Evolutionary conservation across 2,888 invertebrate species (phyloP).

Genomic region (Nasonia oneida): DNA sequence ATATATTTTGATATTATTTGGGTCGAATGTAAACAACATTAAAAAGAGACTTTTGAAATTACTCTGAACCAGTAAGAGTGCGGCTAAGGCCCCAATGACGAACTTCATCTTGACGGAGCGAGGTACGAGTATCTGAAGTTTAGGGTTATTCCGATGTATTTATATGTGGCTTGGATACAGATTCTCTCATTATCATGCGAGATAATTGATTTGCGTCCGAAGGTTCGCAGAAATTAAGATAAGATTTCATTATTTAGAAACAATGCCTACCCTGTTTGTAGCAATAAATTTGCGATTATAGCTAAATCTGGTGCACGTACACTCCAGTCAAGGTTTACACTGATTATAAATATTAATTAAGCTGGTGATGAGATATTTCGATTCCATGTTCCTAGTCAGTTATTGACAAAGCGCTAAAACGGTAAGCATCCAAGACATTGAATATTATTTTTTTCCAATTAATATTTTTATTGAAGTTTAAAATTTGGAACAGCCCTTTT

Average conservation of each 20-base stretch:
- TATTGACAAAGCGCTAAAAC: background rate
- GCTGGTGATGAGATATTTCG: background rate
- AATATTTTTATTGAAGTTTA: background rate
- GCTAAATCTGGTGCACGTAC: background rate
- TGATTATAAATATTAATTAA: background rate
- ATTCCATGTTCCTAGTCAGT: background rate
- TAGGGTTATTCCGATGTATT: background rate
- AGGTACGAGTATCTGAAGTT: background rate
- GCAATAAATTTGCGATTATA: background rate
- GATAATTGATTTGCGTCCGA: background rate
- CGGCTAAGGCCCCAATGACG: background rate
- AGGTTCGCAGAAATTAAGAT: background rate
- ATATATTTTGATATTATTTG: background rate
- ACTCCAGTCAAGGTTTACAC: background rate
- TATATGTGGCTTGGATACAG: slow-evolving; percentile 1
- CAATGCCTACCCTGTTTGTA: background rate
- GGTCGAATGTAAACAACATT: background rate
- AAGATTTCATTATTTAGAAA: background rate
- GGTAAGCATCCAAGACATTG: background rate
- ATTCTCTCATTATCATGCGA: background rate
- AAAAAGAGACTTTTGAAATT: background rate
- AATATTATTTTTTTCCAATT: background rate
- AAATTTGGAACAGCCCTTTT: background rate
- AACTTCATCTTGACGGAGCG: slow-evolving; percentile 36
- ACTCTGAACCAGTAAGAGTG: slow-evolving; percentile 40